These are phyloP conservation scores for Oikopleura vanhoeffeni DNA, from an alignment of 23 tunicate species.

Conservation along the genomic window DNA sequence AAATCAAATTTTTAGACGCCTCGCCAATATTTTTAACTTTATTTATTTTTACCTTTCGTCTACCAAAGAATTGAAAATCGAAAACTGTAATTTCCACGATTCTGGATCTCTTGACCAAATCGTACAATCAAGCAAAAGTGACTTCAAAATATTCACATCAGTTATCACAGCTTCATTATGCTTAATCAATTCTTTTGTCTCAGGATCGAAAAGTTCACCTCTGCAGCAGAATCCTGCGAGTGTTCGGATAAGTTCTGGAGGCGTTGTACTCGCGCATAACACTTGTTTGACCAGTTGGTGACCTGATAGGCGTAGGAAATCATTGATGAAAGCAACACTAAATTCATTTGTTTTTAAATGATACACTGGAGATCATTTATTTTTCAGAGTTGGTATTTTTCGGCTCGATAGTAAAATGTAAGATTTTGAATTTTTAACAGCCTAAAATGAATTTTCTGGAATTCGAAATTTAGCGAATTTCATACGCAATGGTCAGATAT, in stretches of 20 bases:
- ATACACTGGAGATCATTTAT: no score
- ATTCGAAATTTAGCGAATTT: no score
- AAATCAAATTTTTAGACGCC: no score
- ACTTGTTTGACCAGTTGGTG: conserved; percentile 12
- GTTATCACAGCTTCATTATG: not conserved
- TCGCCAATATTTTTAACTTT: no score
- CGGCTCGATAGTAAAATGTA: no score
- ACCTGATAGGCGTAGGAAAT: not conserved
- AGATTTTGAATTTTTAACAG: no score
- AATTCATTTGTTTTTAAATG: no score
- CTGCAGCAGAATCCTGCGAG: not conserved
- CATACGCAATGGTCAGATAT: no score
- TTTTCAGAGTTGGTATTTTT: no score
- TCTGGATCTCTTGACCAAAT: not conserved
- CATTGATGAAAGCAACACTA: not conserved
- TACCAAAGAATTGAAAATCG: not conserved
- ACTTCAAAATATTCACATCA: not conserved
- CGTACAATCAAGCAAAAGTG: not conserved
- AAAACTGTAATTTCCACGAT: not conserved
- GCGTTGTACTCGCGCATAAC: not conserved
- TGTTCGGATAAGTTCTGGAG: not conserved
- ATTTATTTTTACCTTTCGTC: no score
- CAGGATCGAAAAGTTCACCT: not conserved
- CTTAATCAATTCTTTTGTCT: not conserved
- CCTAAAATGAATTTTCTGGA: no score